phyloP scores from a whole-genome alignment of 30 jellyfish, hydroid and myxozoan species.

The Aurelia aurita region DNA sequence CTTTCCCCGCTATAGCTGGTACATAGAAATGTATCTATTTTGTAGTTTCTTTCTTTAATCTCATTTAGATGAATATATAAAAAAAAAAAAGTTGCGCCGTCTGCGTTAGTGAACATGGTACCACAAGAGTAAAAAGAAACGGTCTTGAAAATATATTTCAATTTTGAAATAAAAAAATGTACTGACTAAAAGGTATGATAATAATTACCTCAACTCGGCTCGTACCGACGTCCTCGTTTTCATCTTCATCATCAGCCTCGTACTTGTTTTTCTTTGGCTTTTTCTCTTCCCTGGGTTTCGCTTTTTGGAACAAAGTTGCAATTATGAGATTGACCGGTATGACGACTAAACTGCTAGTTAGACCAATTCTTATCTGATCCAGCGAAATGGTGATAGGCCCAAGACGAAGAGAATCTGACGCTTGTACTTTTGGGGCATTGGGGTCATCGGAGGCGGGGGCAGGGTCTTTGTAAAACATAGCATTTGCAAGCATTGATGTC shows the following conservation, averaged over 20 bases:
- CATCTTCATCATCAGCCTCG: conserved; percentile 51
- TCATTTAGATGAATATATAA: too few relatives aligned
- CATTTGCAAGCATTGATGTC: conserved; percentile 94
- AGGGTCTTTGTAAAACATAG: conserved; percentile 91
- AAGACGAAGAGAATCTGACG: conserved; percentile 73
- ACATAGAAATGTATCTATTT: too few relatives aligned
- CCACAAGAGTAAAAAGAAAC: too few relatives aligned
- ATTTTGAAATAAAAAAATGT: too few relatives aligned
- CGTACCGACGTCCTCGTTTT: conserved; percentile 47
- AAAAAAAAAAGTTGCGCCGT: too few relatives aligned
- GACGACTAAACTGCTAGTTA: conserved; percentile 88
- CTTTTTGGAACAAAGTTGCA: conserved; percentile 87
- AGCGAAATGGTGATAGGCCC: conserved; percentile 94
- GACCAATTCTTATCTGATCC: conserved; percentile 79
- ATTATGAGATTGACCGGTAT: conserved; percentile 90
- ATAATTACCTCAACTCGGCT: conserved; percentile 12
- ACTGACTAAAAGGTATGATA: too few relatives aligned
- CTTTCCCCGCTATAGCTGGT: too few relatives aligned
- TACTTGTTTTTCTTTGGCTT: conserved; percentile 30
- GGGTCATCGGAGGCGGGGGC: conserved; percentile 47
- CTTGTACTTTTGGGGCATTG: conserved; percentile 32
- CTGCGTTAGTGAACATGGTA: too few relatives aligned
- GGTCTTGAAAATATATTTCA: too few relatives aligned
- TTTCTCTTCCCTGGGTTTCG: conserved; percentile 77
- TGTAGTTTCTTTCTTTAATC: too few relatives aligned